phyloP scores from a whole-genome alignment of 1,140 invertebrate species.

The Scaptodrosophila lebanonensis region DNA sequence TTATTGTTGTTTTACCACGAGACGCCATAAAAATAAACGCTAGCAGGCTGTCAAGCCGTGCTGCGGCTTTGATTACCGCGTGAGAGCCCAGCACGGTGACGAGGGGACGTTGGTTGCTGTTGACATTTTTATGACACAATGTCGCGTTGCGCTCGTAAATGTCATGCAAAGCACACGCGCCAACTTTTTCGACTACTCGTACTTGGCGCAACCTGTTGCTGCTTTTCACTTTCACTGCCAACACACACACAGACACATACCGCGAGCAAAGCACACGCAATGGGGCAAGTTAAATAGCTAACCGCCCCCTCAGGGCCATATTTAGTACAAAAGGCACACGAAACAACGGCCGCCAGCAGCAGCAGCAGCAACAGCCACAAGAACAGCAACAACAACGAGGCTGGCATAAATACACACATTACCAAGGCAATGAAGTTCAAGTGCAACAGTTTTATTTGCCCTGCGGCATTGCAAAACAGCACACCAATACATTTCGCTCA shows the following conservation, averaged over 20 bases:
- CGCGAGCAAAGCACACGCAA: no score
- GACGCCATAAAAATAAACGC: no score
- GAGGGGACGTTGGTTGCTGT: no score
- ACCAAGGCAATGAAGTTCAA: conserved; percentile 63
- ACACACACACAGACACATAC: conserved; percentile 5
- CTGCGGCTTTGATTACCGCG: no score
- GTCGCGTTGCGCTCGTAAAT: no score
- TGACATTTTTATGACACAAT: no score
- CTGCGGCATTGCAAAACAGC: conserved; percentile 33
- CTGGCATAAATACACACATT: conserved; percentile 2
- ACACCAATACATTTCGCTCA: conserved; percentile 20
- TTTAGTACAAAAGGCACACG: neutral
- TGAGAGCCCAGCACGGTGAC: no score
- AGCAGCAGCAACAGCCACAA: conserved; percentile 4
- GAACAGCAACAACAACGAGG: conserved; percentile 25
- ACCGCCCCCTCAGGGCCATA: neutral
- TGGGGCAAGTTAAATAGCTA: no score
- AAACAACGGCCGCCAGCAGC: neutral
- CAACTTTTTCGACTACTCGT: no score
- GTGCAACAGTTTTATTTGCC: conserved; percentile 61
- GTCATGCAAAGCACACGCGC: no score
- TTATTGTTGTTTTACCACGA: no score
- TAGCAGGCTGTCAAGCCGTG: no score
- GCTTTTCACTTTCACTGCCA: conserved; percentile 54
- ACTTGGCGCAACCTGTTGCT: conserved; percentile 65